Conservation (phyloP, 2,797 vertebrate species). For the Sciurus vulgaris region DNA sequence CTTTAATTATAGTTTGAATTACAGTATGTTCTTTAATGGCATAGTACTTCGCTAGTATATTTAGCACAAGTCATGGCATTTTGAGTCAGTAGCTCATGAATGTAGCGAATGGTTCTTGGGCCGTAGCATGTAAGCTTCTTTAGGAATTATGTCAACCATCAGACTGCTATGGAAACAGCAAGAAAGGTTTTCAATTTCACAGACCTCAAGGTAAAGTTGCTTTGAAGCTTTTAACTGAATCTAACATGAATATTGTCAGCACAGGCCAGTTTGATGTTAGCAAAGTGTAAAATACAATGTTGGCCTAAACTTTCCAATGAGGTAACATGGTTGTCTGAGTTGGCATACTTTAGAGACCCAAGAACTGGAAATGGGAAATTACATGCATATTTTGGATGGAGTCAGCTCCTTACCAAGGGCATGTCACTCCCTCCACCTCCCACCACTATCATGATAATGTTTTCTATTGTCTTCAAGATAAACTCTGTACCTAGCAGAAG, state of each 20-base stretch:
- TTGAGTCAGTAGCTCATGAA: background rate
- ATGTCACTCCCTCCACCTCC: background rate
- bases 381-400: background rate
- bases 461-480: background rate
- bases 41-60: conserved; percentile 25
- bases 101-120: background rate
- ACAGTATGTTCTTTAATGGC: background rate
- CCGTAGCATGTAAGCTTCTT: conserved; percentile 67
- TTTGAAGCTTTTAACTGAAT: conserved; percentile 62
- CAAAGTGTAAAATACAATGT: background rate
- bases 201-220: conserved; percentile 50
- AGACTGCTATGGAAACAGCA: conserved; percentile 27
- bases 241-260: conserved; percentile 48
- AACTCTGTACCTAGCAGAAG: background rate
- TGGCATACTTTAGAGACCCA: background rate
- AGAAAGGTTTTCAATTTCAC: conserved; percentile 2
- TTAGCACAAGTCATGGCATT: background rate
- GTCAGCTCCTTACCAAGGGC: background rate
- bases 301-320: conserved; percentile 41
- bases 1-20: conserved; percentile 14
- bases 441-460: background rate
- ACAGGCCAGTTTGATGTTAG: background rate
- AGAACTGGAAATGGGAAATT: background rate
- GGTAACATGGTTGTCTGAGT: background rate
- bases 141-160: conserved; percentile 61